These are phyloP conservation scores for Ceratina calcarata DNA, from an alignment of 1,140 invertebrate genomes.

Conservation along the genomic window DNA sequence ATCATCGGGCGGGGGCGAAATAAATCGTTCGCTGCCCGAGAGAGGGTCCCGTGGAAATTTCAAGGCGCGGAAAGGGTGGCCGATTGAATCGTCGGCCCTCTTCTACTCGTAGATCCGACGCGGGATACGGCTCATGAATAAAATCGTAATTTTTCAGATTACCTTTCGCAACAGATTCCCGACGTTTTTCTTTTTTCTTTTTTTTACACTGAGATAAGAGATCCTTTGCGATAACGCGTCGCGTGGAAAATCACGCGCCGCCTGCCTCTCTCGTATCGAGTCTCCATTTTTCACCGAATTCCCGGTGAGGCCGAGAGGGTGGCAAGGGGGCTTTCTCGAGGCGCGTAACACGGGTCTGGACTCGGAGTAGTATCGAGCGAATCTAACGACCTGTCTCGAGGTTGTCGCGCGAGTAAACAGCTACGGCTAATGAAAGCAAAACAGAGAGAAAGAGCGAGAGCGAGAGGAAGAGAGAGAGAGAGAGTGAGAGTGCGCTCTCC, in stretches of 20 bases:
- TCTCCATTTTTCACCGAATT: conserved; percentile 36
- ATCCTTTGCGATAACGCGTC: conserved; percentile 48
- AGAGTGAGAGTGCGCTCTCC: background rate
- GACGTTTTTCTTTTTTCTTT: background rate
- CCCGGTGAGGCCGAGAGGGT: background rate
- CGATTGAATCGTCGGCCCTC: conserved; percentile 56
- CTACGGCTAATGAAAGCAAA: conserved; percentile 65
- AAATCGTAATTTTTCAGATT: conserved; percentile 65
- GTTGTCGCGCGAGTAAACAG: conserved; percentile 63
- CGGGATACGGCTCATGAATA: conserved; percentile 60
- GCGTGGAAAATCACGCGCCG: background rate
- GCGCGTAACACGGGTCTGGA: conserved; percentile 19
- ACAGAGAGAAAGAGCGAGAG: conserved; percentile 39
- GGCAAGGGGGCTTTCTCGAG: conserved; percentile 11
- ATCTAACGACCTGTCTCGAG: conserved; percentile 52
- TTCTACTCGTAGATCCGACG: conserved; percentile 39
- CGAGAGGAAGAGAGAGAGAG: conserved; percentile 1
- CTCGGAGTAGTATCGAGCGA: conserved; percentile 40
- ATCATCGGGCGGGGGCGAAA: conserved; percentile 18
- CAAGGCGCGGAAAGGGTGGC: conserved; percentile 8
- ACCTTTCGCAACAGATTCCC: conserved; percentile 47
- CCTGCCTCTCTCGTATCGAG: background rate
- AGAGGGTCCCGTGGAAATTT: conserved; percentile 23
- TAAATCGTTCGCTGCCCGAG: conserved; percentile 18
- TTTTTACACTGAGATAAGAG: background rate